These are phyloP conservation scores for Andricus curvator DNA, from an alignment of 2,888 invertebrate genomes.

Conservation along the genomic window DNA sequence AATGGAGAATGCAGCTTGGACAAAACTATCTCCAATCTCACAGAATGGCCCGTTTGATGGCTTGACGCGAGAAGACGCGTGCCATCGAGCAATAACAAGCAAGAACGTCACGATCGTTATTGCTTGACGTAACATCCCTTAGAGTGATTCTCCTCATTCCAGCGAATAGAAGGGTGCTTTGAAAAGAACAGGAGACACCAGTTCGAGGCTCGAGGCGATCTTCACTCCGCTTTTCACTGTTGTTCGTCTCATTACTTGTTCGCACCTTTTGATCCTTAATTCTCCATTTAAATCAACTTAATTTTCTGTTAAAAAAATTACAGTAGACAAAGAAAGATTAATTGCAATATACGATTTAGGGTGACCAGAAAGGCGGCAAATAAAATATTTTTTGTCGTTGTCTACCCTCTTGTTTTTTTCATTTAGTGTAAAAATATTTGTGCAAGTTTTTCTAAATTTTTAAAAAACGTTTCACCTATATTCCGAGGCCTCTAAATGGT, in stretches of 20 bases:
- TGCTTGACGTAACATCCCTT: constrained; percentile 54
- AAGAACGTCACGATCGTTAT: constrained; percentile 64
- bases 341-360: background rate
- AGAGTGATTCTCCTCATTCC: constrained; percentile 20
- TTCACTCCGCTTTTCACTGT: constrained; percentile 45
- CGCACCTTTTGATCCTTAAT: background rate
- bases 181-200: constrained; percentile 54
- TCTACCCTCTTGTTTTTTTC: no score
- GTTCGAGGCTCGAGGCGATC: constrained; percentile 52
- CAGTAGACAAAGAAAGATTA: background rate
- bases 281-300: background rate
- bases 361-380: no score
- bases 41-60: constrained; percentile 60
- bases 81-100: constrained; percentile 64
- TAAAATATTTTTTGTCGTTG: no score
- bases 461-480: no score
- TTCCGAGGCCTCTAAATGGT: no score
- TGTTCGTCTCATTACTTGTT: background rate
- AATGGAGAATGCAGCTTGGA: constrained; percentile 39
- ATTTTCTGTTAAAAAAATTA: background rate
- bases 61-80: constrained; percentile 60
- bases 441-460: no score
- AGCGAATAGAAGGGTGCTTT: constrained; percentile 46
- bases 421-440: no score
- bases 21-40: constrained; percentile 57